Percentiles rank a stretch among this genome's conserved stretches.
These are phyloP conservation scores for Entomyzon cyanotis DNA, from an alignment of 2,113 vertebrate genomes.

Conservation along the genomic window DNA sequence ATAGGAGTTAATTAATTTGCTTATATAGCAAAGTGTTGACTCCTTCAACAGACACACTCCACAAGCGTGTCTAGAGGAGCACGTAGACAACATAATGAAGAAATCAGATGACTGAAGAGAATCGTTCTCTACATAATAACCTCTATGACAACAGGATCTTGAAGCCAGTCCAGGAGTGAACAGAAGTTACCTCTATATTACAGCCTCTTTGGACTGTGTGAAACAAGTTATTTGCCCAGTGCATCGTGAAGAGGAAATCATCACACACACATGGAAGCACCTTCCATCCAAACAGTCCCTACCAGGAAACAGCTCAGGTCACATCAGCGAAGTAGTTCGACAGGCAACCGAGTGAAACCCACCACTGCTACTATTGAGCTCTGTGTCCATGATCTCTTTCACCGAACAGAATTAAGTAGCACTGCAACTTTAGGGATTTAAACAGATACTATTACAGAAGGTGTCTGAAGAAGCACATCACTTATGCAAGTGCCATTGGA, in stretches of 20 bases:
- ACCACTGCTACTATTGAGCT: neutral
- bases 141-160: neutral
- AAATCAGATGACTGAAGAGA: neutral
- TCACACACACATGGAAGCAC: fast-evolving
- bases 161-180: neutral
- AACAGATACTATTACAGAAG: neutral
- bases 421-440: neutral
- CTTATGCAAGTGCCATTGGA: neutral
- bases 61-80: neutral
- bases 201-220: neutral
- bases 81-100: neutral
- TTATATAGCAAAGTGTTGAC: neutral
- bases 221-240: neutral
- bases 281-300: neutral
- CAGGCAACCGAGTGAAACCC: neutral
- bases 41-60: neutral
- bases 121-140: neutral
- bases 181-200: neutral
- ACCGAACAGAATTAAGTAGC: neutral
- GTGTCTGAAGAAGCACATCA: neutral
- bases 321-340: neutral
- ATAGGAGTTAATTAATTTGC: neutral
- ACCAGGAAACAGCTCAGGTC: neutral
- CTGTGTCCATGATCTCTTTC: neutral
- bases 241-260: neutral